A percentile compares a stretch with the other conserved stretches of the same genome.
phyloP scores from a whole-genome alignment of 2,888 invertebrate genomes.

The Macaria notata region DNA sequence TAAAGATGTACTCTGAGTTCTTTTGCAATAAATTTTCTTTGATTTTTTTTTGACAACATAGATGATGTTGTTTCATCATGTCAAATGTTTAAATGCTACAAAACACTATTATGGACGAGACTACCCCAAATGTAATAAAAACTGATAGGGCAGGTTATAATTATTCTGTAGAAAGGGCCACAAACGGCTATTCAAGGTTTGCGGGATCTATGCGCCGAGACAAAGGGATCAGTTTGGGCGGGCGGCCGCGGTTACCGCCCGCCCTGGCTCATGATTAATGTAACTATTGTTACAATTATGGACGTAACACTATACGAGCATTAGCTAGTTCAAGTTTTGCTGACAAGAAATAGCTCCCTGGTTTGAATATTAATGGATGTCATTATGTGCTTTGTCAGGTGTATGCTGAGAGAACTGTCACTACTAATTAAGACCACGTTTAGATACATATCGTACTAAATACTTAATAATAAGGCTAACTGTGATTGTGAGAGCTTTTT shows the following conservation, averaged over 20 bases:
- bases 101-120: too few species aligned
- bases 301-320: slow-evolving; percentile 2
- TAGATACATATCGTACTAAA: too few species aligned
- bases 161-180: slow-evolving; percentile 33
- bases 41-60: too few species aligned
- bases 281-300: slow-evolving; percentile 17
- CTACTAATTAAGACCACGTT: too few species aligned
- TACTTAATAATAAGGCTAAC: too few species aligned
- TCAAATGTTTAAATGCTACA: too few species aligned
- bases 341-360: slow-evolving; percentile 8
- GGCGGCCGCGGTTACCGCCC: slow-evolving; percentile 22
- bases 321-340: slow-evolving; percentile 5
- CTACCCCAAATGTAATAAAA: slow-evolving; percentile 5
- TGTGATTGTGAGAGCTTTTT: too few species aligned
- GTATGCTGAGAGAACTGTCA: too few species aligned
- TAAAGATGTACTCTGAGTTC: too few species aligned
- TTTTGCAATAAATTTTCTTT: too few species aligned
- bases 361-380: slow-evolving; percentile 1
- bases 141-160: slow-evolving; percentile 26
- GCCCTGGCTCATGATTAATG: slow-evolving; percentile 23
- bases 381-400: too few species aligned
- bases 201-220: slow-evolving; percentile 36
- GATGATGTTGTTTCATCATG: too few species aligned
- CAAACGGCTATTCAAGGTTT: slow-evolving; percentile 31
- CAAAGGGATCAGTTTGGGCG: slow-evolving; percentile 43